Evolutionary conservation across 2,797 vertebrate genomes (phyloP), one percentile per base, ranked within the genome.

Genomic region (Paedocypris micromegethes): DNA sequence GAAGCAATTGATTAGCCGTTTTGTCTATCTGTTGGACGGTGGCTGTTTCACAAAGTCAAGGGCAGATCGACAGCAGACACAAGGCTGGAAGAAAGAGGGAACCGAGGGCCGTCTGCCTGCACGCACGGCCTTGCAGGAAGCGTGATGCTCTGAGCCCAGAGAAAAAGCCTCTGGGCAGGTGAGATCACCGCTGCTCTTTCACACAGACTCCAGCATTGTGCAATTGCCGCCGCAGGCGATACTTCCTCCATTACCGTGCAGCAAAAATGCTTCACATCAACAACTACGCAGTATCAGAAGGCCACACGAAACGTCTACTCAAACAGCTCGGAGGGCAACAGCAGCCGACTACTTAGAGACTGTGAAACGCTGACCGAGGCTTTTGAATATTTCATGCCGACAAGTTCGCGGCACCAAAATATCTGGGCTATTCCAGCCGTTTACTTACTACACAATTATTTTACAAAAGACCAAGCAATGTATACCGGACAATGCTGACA

Each of bases 1-100:
- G 66, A 73, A 50, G 43, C 60, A 64, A 77, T 78, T 37, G 75
- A 81, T 77, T 73, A 58, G 23, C n/a, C 55, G 23, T 59, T 68
- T 46, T 49, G 45, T 58, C 60, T 59, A 50, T 61, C 60, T 52
- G 38, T 60, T 45, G 6, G 71, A 56, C 52, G 9, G 4, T 9
- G 3, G 51, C 56, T 41, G 39, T 59, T 47, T n/a, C 53, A 50
- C 39, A 9, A 41, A 41, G 60, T 38, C 8, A 57, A 48, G 54
- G 48, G 58, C 53, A 66, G 50, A 58, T 53, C 43, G 2, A 38
- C 46, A 49, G 40, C 3, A 47, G 55, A 45, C 37, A 7, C 57
- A 23, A 44, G 40, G 9, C 49, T 52, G 3, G 2, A 48, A 6
- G 46, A 58, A 55, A 3, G 48, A 51, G 41, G 37, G 69, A 39